Conservation (phyloP, 2,888 invertebrate species). For the Rotaria sp. region DNA sequence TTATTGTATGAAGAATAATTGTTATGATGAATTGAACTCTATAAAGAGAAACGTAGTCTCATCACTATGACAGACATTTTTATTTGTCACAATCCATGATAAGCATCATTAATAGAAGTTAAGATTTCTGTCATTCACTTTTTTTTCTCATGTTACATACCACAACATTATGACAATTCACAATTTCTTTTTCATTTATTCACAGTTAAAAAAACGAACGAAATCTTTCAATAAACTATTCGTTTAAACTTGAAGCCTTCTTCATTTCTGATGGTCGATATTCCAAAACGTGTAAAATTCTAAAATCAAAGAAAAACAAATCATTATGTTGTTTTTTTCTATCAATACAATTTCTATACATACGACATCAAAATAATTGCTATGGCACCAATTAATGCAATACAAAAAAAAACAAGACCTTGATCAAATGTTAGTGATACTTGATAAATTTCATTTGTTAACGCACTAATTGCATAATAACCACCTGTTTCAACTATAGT, state of each 20-base stretch:
- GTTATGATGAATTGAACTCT: too few relatives aligned
- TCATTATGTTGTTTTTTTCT: background rate
- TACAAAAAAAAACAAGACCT: background rate
- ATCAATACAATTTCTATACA: background rate
- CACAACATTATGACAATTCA: too few relatives aligned
- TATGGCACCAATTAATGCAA: background rate
- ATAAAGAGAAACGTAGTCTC: too few relatives aligned
- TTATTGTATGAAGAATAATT: background rate
- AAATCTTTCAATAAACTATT: background rate
- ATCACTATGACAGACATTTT: too few relatives aligned
- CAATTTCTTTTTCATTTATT: background rate
- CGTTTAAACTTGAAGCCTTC: background rate
- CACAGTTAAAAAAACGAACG: background rate
- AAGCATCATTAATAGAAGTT: too few relatives aligned
- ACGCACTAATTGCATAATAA: background rate
- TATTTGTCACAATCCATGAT: too few relatives aligned
- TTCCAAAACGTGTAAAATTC: background rate
- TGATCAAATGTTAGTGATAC: background rate
- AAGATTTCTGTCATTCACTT: too few relatives aligned
- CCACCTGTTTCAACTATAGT: conserved; percentile 3
- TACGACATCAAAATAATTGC: background rate
- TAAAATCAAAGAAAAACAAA: background rate
- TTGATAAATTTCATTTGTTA: background rate
- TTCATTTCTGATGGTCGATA: background rate
- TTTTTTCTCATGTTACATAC: too few relatives aligned